Conservation (phyloP, 2,888 invertebrate species). For the Thecocarcelia acutangulata region DNA sequence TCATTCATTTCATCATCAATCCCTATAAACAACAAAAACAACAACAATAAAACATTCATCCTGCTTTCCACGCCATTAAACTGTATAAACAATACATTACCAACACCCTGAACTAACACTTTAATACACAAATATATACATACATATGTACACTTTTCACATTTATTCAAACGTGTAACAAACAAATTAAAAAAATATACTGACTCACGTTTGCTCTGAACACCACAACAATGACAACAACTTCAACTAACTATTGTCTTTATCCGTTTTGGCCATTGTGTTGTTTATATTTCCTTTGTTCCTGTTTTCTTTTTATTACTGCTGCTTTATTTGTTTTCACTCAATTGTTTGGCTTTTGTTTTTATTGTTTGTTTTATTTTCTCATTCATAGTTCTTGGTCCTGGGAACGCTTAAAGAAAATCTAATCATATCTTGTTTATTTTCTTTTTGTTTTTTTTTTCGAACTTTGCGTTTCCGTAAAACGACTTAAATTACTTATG, state of each 20-base stretch:
- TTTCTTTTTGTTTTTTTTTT: constrained; percentile 66
- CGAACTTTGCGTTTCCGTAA: constrained; percentile 19
- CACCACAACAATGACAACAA: constrained; percentile 31
- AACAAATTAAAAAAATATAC: constrained; percentile 50
- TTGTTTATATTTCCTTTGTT: constrained; percentile 14
- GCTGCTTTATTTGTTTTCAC: constrained; percentile 5
- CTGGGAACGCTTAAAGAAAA: constrained; percentile 81
- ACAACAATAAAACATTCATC: constrained; percentile 35
- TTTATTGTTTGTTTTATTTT: constrained; percentile 12
- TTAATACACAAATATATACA: constrained; percentile 1
- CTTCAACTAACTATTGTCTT: constrained; percentile 25
- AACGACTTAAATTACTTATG: constrained; percentile 26
- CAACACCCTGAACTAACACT: constrained; percentile 26
- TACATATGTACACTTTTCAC: not conserved
- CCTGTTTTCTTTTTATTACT: constrained; percentile 2
- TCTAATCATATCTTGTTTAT: constrained; percentile 77
- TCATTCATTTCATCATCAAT: constrained; percentile 64
- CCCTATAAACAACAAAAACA: constrained; percentile 42
- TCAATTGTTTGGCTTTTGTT: not conserved
- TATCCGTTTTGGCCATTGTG: constrained; percentile 26
- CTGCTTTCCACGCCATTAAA: constrained; percentile 65
- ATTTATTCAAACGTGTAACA: constrained; percentile 36
- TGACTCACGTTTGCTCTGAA: constrained; percentile 61
- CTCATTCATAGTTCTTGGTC: constrained; percentile 76
- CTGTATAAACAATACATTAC: constrained; percentile 9